phyloP scores from a whole-genome alignment of 2,797 vertebrate genomes.

The Tangara arthus region DNA sequence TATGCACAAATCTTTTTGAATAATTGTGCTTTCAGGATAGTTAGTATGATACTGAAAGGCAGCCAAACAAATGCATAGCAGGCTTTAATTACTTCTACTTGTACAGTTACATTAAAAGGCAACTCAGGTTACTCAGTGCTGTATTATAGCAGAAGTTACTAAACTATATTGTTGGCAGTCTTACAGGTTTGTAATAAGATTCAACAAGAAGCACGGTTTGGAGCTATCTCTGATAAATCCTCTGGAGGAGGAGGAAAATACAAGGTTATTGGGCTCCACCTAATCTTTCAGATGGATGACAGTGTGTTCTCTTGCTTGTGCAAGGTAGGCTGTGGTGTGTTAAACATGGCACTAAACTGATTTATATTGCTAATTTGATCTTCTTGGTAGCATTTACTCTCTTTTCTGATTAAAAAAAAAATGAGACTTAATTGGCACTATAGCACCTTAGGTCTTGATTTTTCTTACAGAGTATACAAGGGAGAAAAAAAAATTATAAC shows the following conservation, averaged over 20 bases:
- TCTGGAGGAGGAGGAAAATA: neutral
- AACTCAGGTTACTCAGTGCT: neutral
- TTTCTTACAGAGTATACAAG: neutral
- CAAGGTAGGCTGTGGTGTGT: accelerated
- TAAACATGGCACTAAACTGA: neutral
- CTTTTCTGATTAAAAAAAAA: neutral
- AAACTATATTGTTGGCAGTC: neutral
- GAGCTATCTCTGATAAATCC: neutral
- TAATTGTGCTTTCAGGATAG: neutral
- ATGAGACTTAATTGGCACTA: neutral
- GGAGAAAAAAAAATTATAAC: neutral
- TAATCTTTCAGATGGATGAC: neutral
- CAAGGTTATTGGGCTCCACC: neutral
- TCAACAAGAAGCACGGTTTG: neutral
- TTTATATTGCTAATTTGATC: neutral
- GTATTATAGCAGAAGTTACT: neutral
- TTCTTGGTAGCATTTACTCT: neutral
- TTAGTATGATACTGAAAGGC: neutral
- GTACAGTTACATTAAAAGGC: neutral
- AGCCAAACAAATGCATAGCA: neutral
- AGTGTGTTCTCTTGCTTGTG: neutral
- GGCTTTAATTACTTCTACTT: neutral
- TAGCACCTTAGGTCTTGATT: neutral
- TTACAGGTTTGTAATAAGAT: neutral
- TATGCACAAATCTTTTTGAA: neutral